Evolutionary conservation across 2,113 vertebrate species (phyloP), one percentile per base, ranked within the genome.

Genomic region (Rousettus leschenaultii): DNA sequence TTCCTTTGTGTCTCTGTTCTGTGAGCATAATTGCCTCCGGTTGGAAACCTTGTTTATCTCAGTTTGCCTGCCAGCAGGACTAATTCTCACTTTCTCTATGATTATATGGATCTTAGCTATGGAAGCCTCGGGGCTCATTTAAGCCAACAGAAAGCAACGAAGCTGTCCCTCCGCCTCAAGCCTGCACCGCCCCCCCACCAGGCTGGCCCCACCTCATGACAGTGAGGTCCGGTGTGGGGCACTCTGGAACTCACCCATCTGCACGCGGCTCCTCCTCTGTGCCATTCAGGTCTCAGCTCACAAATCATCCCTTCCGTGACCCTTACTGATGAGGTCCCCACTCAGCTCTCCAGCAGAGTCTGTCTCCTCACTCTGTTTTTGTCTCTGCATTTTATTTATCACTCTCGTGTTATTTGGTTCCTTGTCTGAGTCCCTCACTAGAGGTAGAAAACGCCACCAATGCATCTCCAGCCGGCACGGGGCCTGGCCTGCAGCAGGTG

Each of bases 201-300:
- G 6, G 24, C 73, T 2, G 35, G 14, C 40, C 22, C 79, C 19
- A 7, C 11, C 45, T 38, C 13, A 4, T n/a, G n/a, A n/a, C n/a
- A 6, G 40, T 6, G 40, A 40, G 40, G 6, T 33, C 7, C 6
- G 0, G 6, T 38, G 53, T 12, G 2, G 6, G 3, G 68, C 4
- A 8, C 16, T 40, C 53, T 1, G 51, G 51, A 22, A 11, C 51
- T 13, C 40, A 28, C 30, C 48, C 59, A 7, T 26, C 53, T 38
- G 59, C 16, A 40, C 16, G 8, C 14, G 86, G n/a, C 73, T 78
- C 35, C 5, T 30, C 45, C 59, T 3, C 21, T 38, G 6, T 38
- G 43, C 26, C 30, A n/a, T 16, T 65, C 35, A 21, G 7, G 43
- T n/a, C 45, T 57, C 80, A 8, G 43, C 14, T 57, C 35, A 12